Base-by-base conservation (phyloP, 2,113 vertebrate genomes). In the Geococcyx californianus region DNA sequence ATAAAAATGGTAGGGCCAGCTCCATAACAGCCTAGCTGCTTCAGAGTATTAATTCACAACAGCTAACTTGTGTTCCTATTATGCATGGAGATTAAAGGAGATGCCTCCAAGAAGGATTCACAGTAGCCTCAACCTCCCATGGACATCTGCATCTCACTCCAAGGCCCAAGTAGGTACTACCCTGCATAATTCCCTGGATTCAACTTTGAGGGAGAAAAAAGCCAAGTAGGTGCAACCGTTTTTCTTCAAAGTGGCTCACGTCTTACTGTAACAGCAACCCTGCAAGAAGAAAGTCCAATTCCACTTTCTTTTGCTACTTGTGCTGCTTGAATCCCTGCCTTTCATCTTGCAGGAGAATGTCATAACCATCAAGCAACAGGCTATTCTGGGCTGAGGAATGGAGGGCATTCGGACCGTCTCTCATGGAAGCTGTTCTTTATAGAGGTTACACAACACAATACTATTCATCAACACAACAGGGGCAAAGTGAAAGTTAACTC, bases 371-470 rank as follows among this genome's bases (percentile, higher is more conserved):
- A 97, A 60, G 83, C 83, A 84, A 89, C 86, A 92, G 56, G 69
- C 84, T 97, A 91, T 94, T 97, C 96, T 96, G 89, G 84, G 90
- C 76, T 84, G 63, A 94, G 93, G 94, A 89, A 94, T 81, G 95
- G 84, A 78, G 89, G 73, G 93, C 73, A 89, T 79, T 89, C 2
- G 6, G 68, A 74, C 60, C 3, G 0, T 59, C 93, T 49, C 72
- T 74, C 52, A 60, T 20, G 73, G 83, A 96, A 93, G 64, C 26
- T 87, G 60, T 47, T 95, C 80, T 81, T 90, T 76, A 80, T 38
- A 33, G 26, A 6, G 33, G 34, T 72, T 89, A 84, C 36, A 13
- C 44, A 90, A 92, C n/a, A n/a, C n/a, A n/a, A n/a, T n/a, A 89
- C 17, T n/a, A 40, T 59, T 67, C 33, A 55, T 78, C 69, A 68